A percentile compares a stretch with the other conserved stretches of the same genome.
Conservation (phyloP, 2,113 vertebrate species). For the Emydura subglobosa region DNA sequence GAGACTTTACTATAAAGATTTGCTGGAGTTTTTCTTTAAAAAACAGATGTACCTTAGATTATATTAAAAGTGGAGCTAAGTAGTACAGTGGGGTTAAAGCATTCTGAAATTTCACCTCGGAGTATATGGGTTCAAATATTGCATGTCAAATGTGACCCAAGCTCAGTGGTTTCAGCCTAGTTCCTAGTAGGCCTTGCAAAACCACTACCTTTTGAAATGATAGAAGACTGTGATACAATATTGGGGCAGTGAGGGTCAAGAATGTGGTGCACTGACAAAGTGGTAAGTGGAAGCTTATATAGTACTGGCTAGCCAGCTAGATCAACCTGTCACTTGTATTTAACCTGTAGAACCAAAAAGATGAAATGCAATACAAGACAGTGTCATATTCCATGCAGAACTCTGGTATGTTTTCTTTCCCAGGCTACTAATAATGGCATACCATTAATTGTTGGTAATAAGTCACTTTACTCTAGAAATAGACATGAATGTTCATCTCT, state of each 20-base stretch:
- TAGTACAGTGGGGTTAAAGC: background rate
- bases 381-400: background rate
- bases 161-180: slow-evolving; percentile 4
- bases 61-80: slow-evolving; percentile 43
- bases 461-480: background rate
- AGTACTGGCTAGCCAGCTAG: background rate
- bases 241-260: slow-evolving; percentile 32
- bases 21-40: background rate
- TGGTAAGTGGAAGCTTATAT: slow-evolving; percentile 12
- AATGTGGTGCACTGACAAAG: slow-evolving; percentile 21
- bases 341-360: slow-evolving; percentile 39
- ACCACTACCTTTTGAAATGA: slow-evolving; percentile 47
- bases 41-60: background rate
- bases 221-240: slow-evolving; percentile 28
- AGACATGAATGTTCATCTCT: background rate
- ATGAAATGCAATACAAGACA: background rate
- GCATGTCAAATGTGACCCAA: slow-evolving; percentile 23
- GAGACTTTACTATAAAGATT: background rate
- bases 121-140: slow-evolving; percentile 26
- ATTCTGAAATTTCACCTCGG: slow-evolving; percentile 35
- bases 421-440: background rate
- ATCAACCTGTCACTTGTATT: background rate
- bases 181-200: slow-evolving; percentile 28
- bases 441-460: background rate
- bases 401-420: slow-evolving; percentile 41